These are phyloP conservation scores for Plebejus melissa DNA, from an alignment of 2,888 invertebrate genomes.

Conservation along the genomic window DNA sequence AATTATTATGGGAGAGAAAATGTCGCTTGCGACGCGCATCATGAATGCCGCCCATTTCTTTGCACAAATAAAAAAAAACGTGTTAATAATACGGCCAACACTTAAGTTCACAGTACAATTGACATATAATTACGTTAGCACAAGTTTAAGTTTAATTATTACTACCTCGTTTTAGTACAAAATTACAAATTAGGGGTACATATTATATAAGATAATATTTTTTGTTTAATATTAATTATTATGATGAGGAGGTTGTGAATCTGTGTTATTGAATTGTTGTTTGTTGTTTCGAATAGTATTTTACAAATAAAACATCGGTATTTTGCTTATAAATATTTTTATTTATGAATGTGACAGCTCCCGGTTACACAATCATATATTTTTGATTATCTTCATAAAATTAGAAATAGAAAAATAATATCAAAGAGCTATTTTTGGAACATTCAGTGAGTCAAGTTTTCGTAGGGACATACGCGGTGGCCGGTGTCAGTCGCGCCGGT, in stretches of 20 bases:
- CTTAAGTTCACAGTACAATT: no score
- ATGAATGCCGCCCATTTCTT: no score
- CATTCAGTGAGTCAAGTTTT: slow-evolving; percentile 61
- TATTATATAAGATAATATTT: no score
- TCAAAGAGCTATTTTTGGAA: slow-evolving; percentile 75
- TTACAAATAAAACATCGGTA: slow-evolving; percentile 53
- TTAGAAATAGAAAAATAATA: slow-evolving; percentile 79
- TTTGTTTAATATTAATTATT: neutral
- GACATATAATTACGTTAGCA: neutral
- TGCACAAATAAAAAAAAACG: no score
- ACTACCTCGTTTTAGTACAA: slow-evolving; percentile 9
- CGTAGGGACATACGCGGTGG: slow-evolving; percentile 33
- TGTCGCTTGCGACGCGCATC: no score
- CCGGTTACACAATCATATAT: slow-evolving; percentile 71
- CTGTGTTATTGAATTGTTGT: slow-evolving; percentile 6
- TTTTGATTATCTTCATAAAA: slow-evolving; percentile 72
- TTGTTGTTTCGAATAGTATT: neutral
- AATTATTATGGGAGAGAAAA: no score
- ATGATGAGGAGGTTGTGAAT: neutral
- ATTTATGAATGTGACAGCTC: slow-evolving; percentile 73
- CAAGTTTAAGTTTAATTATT: neutral
- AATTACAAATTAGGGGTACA: neutral
- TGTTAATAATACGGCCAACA: no score
- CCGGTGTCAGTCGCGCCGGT: slow-evolving; percentile 10
- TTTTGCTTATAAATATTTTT: slow-evolving; percentile 72